Evolutionary conservation across 2,888 invertebrate species (phyloP).

Genomic region (Anaspis maculata): DNA sequence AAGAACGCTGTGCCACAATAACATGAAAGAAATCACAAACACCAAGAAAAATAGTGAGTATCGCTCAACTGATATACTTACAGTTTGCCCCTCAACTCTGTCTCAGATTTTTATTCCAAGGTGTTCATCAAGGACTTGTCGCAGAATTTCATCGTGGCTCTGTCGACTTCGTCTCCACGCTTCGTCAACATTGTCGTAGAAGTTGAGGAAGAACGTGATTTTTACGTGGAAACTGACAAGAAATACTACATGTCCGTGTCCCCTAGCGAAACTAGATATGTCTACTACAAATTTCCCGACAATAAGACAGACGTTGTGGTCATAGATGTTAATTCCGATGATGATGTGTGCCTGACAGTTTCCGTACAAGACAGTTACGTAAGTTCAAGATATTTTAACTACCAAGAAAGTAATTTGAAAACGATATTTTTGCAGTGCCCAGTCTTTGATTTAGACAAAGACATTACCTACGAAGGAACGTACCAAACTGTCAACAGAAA

Average conservation of each 20-base stretch:
- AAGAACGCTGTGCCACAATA: constrained; percentile 55
- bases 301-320: constrained; percentile 44
- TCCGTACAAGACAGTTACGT: constrained; percentile 72
- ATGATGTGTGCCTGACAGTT: constrained; percentile 64
- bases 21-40: constrained; percentile 21
- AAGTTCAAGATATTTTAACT: constrained; percentile 31
- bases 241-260: constrained; percentile 44
- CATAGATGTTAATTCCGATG: constrained; percentile 55
- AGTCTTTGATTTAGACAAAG: constrained; percentile 70
- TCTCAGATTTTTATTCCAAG: no score
- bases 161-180: constrained; percentile 49
- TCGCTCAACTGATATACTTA: no score
- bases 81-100: no score
- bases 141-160: constrained; percentile 19
- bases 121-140: constrained; percentile 1
- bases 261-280: constrained; percentile 51
- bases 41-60: constrained; percentile 2
- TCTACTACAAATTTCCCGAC: constrained; percentile 47
- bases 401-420: constrained; percentile 3
- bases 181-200: constrained; percentile 50
- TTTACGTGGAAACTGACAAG: constrained; percentile 44
- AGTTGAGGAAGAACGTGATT: constrained; percentile 52
- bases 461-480: constrained; percentile 65
- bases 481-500: constrained; percentile 68
- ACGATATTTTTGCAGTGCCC: constrained; percentile 68